Conservation (phyloP, 2,888 invertebrate species). For the Ophioninae sp. region DNA sequence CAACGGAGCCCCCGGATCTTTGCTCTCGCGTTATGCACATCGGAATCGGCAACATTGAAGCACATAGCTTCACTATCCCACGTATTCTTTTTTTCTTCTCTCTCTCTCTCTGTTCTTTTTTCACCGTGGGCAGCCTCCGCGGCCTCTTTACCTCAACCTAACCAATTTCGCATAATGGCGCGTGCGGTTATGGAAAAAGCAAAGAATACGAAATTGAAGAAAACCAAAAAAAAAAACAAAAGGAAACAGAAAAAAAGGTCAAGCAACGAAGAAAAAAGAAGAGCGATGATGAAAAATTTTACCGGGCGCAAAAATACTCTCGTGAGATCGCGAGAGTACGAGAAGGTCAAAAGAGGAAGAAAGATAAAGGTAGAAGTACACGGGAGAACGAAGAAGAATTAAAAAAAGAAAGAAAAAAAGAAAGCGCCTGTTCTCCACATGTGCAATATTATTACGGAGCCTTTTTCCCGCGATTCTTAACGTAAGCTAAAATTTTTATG, state of each 20-base stretch:
- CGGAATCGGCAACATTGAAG: conserved; percentile 45
- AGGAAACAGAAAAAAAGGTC: conserved; percentile 31
- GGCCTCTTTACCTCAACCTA: conserved; percentile 55
- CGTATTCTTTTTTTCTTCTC: conserved; percentile 33
- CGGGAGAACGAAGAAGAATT: conserved; percentile 12
- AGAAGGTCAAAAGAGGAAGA: conserved; percentile 15
- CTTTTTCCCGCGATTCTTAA: conserved; percentile 58
- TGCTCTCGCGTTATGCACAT: conserved; percentile 24
- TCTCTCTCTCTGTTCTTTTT: conserved; percentile 3
- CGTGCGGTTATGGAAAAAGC: conserved; percentile 60
- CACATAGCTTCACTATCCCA: conserved; percentile 52
- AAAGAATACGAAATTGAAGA: conserved; percentile 18
- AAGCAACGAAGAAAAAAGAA: conserved; percentile 10
- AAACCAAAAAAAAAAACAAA: conserved; percentile 3
- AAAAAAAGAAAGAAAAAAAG: conserved; percentile 15
- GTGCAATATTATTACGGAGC: conserved; percentile 59
- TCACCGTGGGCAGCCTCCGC: conserved; percentile 29
- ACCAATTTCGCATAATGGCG: conserved; percentile 63
- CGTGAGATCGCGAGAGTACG: conserved; percentile 51
- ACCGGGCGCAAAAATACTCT: conserved; percentile 44
- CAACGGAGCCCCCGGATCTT: background rate
- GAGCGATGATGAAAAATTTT: conserved; percentile 53
- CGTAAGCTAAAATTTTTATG: conserved; percentile 58
- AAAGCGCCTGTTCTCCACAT: conserved; percentile 39
- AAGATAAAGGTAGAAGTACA: background rate